Conservation (phyloP, 1,140 invertebrate species). For the Campoletis sonorensis region DNA sequence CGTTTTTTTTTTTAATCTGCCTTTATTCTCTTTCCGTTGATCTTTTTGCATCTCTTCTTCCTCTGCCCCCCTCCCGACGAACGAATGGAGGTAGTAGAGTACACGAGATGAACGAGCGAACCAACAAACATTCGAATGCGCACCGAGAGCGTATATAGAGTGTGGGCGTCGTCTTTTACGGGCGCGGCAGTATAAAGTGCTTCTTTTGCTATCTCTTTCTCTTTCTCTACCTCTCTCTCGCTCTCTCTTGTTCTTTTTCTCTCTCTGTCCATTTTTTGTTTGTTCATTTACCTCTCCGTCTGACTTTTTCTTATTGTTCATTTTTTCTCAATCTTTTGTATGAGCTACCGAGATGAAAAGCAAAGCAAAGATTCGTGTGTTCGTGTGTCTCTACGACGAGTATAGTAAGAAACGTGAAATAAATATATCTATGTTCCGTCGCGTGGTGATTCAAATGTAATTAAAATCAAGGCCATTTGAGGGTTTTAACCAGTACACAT, state of each 20-base stretch:
- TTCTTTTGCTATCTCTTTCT: constrained; percentile 15
- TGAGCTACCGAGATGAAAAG: constrained; percentile 28
- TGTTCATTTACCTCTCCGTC: not conserved
- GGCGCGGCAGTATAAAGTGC: constrained; percentile 61
- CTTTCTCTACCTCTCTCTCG: not conserved
- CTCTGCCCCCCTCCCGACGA: not conserved
- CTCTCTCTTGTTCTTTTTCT: no score
- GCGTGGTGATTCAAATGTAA: constrained; percentile 62
- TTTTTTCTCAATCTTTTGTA: not conserved
- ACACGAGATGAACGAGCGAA: constrained; percentile 40
- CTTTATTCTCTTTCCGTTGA: constrained; percentile 18
- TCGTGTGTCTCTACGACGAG: constrained; percentile 49
- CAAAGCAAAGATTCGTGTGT: constrained; percentile 15
- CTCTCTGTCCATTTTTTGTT: not conserved
- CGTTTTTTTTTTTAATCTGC: constrained; percentile 2
- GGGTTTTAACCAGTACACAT: constrained; percentile 45
- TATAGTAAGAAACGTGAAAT: no score
- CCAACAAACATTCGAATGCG: constrained; percentile 39
- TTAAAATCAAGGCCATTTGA: constrained; percentile 63
- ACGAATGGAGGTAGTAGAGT: constrained; percentile 37
- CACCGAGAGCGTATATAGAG: constrained; percentile 35
- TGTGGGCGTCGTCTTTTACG: constrained; percentile 66
- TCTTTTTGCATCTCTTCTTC: not conserved
- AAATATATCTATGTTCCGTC: constrained; percentile 47
- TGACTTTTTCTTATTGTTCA: not conserved